Evolutionary conservation across 1,140 invertebrate genomes (phyloP).

Genomic region (Anoplolepis gracilipes): DNA sequence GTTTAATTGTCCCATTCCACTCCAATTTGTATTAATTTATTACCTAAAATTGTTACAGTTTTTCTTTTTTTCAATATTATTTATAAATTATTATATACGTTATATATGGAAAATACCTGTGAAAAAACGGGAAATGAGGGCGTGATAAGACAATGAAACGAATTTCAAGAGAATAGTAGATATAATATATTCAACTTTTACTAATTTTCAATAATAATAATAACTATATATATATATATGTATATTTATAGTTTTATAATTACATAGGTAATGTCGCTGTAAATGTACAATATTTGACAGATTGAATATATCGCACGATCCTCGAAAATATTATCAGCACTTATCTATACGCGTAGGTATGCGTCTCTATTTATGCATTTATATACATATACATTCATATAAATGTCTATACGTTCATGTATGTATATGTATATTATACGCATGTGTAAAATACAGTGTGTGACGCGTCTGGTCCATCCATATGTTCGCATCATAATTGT

Average conservation of each 20-base stretch:
- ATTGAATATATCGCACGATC: constrained; percentile 65
- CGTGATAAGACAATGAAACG: constrained; percentile 4
- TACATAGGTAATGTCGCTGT: constrained; percentile 70
- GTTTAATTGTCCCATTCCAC: no score
- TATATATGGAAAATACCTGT: neutral
- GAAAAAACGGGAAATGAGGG: neutral
- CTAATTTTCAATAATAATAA: constrained; percentile 72
- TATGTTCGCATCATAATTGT: neutral
- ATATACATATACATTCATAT: constrained; percentile 40
- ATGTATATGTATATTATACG: constrained; percentile 43
- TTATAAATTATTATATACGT: neutral
- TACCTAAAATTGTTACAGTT: no score
- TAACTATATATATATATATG: constrained; percentile 70
- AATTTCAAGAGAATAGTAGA: constrained; percentile 71
- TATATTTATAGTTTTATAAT: constrained; percentile 66
- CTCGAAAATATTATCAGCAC: constrained; percentile 68
- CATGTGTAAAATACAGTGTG: constrained; percentile 37
- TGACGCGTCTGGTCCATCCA: constrained; percentile 34
- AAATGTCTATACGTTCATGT: constrained; percentile 47
- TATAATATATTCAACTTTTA: constrained; percentile 79
- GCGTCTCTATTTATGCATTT: constrained; percentile 21
- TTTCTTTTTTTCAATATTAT: neutral
- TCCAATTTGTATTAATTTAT: no score
- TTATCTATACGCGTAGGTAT: constrained; percentile 40
- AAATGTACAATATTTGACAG: constrained; percentile 81